Evolutionary conservation across 2,888 invertebrate species (phyloP).

Genomic region (Smittia aterrima): DNA sequence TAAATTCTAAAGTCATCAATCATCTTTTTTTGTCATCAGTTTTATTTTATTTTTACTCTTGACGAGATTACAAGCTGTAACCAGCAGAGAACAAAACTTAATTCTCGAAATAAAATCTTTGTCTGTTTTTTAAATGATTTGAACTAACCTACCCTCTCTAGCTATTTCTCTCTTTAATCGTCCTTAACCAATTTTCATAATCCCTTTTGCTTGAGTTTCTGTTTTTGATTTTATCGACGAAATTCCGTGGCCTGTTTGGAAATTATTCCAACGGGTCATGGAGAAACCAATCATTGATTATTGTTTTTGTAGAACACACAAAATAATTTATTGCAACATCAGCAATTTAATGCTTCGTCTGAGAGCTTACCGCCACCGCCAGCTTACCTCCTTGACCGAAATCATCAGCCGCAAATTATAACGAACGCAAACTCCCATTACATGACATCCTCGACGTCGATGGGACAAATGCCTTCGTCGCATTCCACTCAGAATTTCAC

Average conservation of each 20-base stretch:
- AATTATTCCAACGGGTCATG: not conserved
- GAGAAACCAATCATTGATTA: not conserved
- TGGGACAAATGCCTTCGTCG: constrained; percentile 19
- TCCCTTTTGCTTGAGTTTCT: not conserved
- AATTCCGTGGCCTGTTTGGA: not conserved
- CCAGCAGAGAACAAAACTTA: not conserved
- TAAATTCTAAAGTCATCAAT: constrained; percentile 25
- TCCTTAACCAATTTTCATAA: not conserved
- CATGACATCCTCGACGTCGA: constrained; percentile 24
- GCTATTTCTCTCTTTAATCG: not conserved
- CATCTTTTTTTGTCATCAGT: constrained; percentile 24
- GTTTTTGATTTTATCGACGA: not conserved
- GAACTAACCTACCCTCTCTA: not conserved
- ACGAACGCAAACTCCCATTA: constrained; percentile 32
- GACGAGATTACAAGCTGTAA: not conserved
- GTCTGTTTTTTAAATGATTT: not conserved
- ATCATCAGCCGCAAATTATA: constrained; percentile 42
- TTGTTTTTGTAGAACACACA: constrained; percentile 36
- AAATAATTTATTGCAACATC: constrained; percentile 45
- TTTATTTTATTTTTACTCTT: not conserved
- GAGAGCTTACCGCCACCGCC: constrained; percentile 54
- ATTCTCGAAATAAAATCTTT: not conserved
- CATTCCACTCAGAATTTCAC: constrained; percentile 65
- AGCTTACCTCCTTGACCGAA: constrained; percentile 51
- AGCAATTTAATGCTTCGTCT: constrained; percentile 49